Conservation (phyloP, 2,888 invertebrate genomes). For the Conomelus anceps region DNA sequence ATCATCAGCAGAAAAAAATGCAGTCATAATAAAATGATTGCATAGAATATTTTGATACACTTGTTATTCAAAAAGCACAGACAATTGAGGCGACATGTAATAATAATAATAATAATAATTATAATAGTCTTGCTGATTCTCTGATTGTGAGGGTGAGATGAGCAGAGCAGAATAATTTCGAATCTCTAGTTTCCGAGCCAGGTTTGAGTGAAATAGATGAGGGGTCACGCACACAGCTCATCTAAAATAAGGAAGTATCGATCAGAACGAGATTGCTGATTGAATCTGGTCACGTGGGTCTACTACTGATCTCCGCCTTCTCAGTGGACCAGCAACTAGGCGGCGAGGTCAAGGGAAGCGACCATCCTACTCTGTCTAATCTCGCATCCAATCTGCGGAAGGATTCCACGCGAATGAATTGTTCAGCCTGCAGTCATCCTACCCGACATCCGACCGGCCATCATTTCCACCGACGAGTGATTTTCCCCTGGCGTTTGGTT, state of each 20-base stretch:
- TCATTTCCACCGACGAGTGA: neutral
- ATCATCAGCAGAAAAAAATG: too few relatives aligned
- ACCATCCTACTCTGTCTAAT: neutral
- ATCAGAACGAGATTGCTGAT: neutral
- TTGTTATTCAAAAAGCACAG: too few relatives aligned
- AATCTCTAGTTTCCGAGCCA: neutral
- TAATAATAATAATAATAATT: too few relatives aligned
- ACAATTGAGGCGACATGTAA: neutral
- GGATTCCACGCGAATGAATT: neutral
- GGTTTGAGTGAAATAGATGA: neutral
- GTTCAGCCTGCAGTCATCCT: neutral
- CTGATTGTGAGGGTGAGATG: neutral
- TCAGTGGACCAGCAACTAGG: neutral
- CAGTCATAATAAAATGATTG: too few relatives aligned
- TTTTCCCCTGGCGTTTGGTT: neutral
- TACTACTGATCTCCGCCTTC: neutral
- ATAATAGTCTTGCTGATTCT: neutral
- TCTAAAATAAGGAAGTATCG: neutral
- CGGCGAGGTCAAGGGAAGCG: neutral
- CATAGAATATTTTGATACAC: too few relatives aligned
- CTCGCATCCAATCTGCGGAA: neutral
- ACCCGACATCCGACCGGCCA: neutral
- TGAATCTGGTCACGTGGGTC: neutral
- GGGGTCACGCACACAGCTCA: neutral
- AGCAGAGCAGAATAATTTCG: neutral